phyloP scores from a whole-genome alignment of 2,113 vertebrate genomes.

The Hippotragus niger region DNA sequence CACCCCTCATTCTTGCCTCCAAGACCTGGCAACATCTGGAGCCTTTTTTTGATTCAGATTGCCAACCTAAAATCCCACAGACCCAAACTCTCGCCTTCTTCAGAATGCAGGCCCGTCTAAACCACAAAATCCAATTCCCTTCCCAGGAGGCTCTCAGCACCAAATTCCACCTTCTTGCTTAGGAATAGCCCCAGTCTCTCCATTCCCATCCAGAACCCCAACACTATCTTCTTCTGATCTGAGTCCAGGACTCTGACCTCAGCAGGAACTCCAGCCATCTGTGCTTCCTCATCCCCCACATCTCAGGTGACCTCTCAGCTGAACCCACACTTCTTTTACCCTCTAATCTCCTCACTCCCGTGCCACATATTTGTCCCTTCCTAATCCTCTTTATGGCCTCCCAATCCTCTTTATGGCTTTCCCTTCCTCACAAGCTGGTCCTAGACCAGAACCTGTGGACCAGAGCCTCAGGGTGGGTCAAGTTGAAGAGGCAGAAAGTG shows the following conservation, averaged over 20 bases:
- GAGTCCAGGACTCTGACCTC: background rate
- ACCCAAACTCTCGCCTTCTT: background rate
- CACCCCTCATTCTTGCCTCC: constrained; percentile 12
- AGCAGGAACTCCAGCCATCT: background rate
- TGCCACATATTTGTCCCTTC: background rate
- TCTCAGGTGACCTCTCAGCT: background rate
- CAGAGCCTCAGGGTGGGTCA: background rate
- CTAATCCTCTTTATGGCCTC: background rate
- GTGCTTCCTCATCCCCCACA: background rate
- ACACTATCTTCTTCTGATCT: background rate
- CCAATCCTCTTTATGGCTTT: background rate
- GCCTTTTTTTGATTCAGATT: background rate
- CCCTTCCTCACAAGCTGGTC: background rate
- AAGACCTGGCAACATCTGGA: background rate
- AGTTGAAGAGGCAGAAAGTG: background rate
- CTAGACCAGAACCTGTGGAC: background rate
- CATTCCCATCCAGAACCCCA: background rate
- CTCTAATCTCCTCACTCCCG: background rate
- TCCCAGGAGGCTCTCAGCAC: background rate
- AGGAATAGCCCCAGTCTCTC: background rate
- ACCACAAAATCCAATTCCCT: background rate
- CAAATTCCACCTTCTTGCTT: background rate
- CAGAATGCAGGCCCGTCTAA: background rate
- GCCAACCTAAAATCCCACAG: background rate
- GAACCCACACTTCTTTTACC: background rate